phyloP scores from a whole-genome alignment of 2,888 invertebrate species.

The Nephrocerus scutellatus region DNA sequence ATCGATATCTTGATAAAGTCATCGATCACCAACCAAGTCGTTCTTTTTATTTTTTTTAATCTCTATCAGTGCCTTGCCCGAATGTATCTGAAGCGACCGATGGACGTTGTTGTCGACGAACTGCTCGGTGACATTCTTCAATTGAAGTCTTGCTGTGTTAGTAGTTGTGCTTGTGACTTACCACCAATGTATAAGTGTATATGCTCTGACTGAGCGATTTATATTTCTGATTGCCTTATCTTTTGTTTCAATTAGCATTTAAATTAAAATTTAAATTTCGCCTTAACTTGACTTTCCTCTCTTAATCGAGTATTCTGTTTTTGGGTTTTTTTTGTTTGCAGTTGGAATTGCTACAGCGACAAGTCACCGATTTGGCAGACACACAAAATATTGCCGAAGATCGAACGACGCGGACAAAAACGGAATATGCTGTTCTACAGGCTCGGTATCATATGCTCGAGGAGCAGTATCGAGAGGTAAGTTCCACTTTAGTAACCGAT shows the following conservation, averaged over 20 bases:
- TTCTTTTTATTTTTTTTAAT: too few relatives aligned
- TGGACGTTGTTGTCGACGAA: constrained; percentile 45
- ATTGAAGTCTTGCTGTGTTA: constrained; percentile 45
- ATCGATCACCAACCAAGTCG: too few relatives aligned
- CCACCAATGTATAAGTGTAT: background rate
- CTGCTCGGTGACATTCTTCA: constrained; percentile 42
- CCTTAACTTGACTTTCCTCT: constrained; percentile 11
- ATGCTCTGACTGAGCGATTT: background rate
- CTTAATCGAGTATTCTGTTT: constrained; percentile 3
- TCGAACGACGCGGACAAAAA: constrained; percentile 80
- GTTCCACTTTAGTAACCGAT: constrained; percentile 16
- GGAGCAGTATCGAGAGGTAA: constrained; percentile 64
- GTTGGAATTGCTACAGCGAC: constrained; percentile 89
- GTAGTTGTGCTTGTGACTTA: too few relatives aligned
- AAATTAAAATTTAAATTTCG: constrained; percentile 5
- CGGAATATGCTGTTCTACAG: constrained; percentile 87
- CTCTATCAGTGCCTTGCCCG: too few relatives aligned
- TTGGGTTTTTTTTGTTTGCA: constrained; percentile 46
- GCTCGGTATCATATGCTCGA: constrained; percentile 88
- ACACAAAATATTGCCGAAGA: constrained; percentile 82
- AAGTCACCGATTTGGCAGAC: constrained; percentile 82
- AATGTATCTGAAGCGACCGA: constrained; percentile 45
- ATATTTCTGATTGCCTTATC: constrained; percentile 3
- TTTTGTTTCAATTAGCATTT: background rate
- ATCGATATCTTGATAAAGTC: too few relatives aligned